Percentiles rank a stretch among this genome's conserved stretches.
Evolutionary conservation across 2,888 invertebrate species (phyloP).

Genomic region (Acleris literana): DNA sequence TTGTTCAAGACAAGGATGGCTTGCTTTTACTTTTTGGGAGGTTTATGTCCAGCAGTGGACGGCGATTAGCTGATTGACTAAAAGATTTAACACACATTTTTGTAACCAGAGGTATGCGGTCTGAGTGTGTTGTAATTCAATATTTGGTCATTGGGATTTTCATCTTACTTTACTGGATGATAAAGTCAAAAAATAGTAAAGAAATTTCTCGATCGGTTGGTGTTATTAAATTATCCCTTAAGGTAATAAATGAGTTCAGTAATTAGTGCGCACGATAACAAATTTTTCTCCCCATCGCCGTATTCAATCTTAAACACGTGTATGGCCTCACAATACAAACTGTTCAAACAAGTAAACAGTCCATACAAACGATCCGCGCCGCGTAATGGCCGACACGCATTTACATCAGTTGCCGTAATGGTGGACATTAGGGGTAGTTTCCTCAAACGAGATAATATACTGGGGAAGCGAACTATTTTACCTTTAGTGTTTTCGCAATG

Average conservation of each 20-base stretch:
- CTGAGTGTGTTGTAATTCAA: no score
- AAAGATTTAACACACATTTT: no score
- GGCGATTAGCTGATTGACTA: no score
- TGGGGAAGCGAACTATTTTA: slow-evolving; percentile 21
- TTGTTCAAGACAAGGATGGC: no score
- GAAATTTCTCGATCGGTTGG: no score
- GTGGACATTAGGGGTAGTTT: slow-evolving; percentile 65
- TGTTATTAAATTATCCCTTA: no score
- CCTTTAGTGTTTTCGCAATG: slow-evolving; percentile 8
- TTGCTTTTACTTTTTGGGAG: no score
- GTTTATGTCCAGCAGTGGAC: no score
- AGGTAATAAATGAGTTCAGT: neutral
- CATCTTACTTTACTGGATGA: no score
- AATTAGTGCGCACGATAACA: neutral
- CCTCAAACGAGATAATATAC: slow-evolving; percentile 61
- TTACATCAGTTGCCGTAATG: slow-evolving; percentile 75
- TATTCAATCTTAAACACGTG: neutral
- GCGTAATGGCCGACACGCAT: slow-evolving; percentile 69
- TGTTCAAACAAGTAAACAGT: slow-evolving; percentile 39
- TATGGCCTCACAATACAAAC: slow-evolving; percentile 4
- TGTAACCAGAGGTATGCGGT: no score
- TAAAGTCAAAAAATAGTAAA: no score
- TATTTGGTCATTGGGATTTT: no score
- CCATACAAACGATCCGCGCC: slow-evolving; percentile 50
- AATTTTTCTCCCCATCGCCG: neutral